Percentiles rank a stretch among this genome's conserved stretches.
Evolutionary conservation across 2,113 vertebrate genomes (phyloP).

Genomic region (Noturus placidus): DNA sequence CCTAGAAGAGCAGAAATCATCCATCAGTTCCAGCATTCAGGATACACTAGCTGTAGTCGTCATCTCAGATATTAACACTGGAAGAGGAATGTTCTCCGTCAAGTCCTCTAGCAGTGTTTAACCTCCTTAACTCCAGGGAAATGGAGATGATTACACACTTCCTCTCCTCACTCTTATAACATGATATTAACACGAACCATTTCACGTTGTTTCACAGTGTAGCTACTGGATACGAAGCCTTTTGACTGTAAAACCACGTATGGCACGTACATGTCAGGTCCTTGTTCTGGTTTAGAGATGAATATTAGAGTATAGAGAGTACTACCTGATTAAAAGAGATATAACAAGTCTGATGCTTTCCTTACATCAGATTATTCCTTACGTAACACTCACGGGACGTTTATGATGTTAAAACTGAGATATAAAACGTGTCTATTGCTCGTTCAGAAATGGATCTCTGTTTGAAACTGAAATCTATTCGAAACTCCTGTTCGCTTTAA

Average conservation of each 20-base stretch:
- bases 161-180: slow-evolving; percentile 1
- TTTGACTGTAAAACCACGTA: background rate
- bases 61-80: slow-evolving; percentile 16
- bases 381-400: background rate
- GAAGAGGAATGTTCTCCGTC: slow-evolving; percentile 4
- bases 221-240: slow-evolving; percentile 7
- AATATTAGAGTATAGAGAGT: background rate
- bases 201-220: slow-evolving; percentile 7
- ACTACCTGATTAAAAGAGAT: background rate
- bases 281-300: too few relatives aligned
- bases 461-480: background rate
- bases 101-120: slow-evolving; percentile 3
- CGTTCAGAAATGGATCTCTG: background rate
- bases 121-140: slow-evolving; percentile 26
- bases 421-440: background rate
- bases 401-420: background rate
- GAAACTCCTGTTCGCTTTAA: background rate
- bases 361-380: background rate
- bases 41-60: slow-evolving; percentile 12
- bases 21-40: slow-evolving; percentile 27
- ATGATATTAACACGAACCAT: slow-evolving; percentile 19
- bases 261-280: background rate
- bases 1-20: slow-evolving; percentile 17
- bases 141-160: slow-evolving; percentile 18
- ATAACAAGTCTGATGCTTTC: background rate